Base-by-base conservation (phyloP, 2,797 vertebrate genomes). In the Iguana delicatissima region DNA sequence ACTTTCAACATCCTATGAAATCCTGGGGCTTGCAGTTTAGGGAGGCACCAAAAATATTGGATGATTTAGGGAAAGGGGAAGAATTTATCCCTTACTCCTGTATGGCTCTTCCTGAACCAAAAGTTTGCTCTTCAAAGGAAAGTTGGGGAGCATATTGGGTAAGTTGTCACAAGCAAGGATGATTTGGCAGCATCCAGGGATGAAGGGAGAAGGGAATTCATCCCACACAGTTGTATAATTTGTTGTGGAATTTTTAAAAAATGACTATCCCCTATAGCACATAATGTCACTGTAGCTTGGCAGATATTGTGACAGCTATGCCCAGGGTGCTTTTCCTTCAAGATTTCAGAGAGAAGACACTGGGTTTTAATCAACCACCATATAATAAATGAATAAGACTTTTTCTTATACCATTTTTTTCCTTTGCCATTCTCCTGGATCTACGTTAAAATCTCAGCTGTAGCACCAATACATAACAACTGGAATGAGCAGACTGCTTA, bases 211-310 rank as follows among this genome's bases (percentile, higher is more conserved):
- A 16, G 55, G 89, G 84, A 55, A 89, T 92, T 84, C 38, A 84
- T 87, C 72, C 20, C 89, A 92, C 79, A 1, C 2, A 83, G 80
- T 80, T 24, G 16, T 87, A 76, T 64, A 52, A 42, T 87, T 90
- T 57, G 57, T 50, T 87, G 62, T 5, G 4, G 86, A 55, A 92
- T 84, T 92, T 92, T 93, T 69, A 13, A 50, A 32, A 93, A 84
- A 89, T 42, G 0, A 52, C 57, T 50, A 7, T 22, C 16, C 87
- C 69, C 84, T 22, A 59, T 73, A 62, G 84, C 50, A 73, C 26
- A 9, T 26, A 74, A 81, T 80, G 32, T 84, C 57, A 80, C 62
- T 83, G 4, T 57, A 90, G 3, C 29, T 87, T n/a, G 59, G 55
- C 81, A 89, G 73, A 79, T 76, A 84, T 76, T 73, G 59, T 85